phyloP scores from a whole-genome alignment of 1,140 invertebrate species.

The Geopemphigus sp. region DNA sequence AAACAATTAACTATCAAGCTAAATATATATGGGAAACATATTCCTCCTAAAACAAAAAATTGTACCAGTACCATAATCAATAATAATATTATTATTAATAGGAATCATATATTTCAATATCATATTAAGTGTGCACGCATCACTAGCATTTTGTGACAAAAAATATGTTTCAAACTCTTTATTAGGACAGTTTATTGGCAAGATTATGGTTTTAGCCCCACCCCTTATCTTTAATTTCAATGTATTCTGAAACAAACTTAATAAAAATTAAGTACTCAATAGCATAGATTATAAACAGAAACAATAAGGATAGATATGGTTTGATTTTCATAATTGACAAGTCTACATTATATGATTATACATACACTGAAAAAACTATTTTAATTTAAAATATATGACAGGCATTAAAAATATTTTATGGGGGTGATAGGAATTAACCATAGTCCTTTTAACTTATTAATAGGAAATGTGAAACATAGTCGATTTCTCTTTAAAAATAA shows the following conservation, averaged over 20 bases:
- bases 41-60: conserved; percentile 40
- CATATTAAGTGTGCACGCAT: conserved; percentile 41
- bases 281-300: conserved; percentile 33
- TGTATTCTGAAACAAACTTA: background rate
- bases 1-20: conserved; percentile 41
- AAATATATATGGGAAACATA: conserved; percentile 14
- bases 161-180: conserved; percentile 41
- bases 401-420: background rate
- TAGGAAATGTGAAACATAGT: conserved; percentile 46
- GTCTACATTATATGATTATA: conserved; percentile 27
- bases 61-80: conserved; percentile 47
- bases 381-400: background rate
- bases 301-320: conserved; percentile 29
- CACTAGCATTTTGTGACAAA: conserved; percentile 49
- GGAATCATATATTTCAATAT: conserved; percentile 49
- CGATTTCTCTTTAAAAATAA: conserved; percentile 37
- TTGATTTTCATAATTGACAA: conserved; percentile 48
- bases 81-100: conserved; percentile 49
- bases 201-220: conserved; percentile 47
- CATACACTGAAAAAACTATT: conserved; percentile 1
- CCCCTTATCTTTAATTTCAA: conserved; percentile 37
- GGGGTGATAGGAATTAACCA: conserved; percentile 36
- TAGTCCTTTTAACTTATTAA: conserved; percentile 43
- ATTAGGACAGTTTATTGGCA: conserved; percentile 38
- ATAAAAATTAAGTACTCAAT: conserved; percentile 7